Evolutionary conservation across 2,888 invertebrate species (phyloP).

Genomic region (Tillus elongatus): DNA sequence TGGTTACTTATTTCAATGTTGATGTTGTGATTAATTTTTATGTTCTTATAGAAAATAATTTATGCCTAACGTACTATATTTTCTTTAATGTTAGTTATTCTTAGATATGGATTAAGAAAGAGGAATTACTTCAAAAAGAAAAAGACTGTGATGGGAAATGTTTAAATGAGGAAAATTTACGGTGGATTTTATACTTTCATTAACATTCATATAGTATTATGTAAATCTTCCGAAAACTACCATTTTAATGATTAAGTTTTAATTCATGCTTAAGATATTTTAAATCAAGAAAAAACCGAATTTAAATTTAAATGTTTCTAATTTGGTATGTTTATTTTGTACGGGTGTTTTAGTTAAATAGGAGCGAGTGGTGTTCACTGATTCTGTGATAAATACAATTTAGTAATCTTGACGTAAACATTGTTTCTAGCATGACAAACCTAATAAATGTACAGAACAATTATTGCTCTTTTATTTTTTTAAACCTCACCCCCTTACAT

Average conservation of each 20-base stretch:
- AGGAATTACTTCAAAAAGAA: too few species aligned
- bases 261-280: conserved; percentile 15
- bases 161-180: conserved; percentile 21
- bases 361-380: conserved; percentile 41
- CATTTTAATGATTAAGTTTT: conserved; percentile 20
- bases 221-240: conserved; percentile 25
- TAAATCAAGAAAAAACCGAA: conserved; percentile 25
- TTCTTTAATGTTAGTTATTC: too few species aligned
- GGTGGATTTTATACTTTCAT: conserved; percentile 23
- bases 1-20: too few species aligned
- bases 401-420: conserved; percentile 43
- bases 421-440: conserved; percentile 44
- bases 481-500: background rate
- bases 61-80: too few species aligned
- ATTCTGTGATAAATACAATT: conserved; percentile 45
- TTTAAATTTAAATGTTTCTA: conserved; percentile 27
- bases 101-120: conserved; percentile 1
- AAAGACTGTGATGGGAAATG: conserved; percentile 31
- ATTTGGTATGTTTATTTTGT: conserved; percentile 33
- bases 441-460: conserved; percentile 38
- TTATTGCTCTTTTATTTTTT: background rate
- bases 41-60: too few species aligned
- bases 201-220: conserved; percentile 29
- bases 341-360: conserved; percentile 40
- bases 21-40: too few species aligned